These are phyloP conservation scores for Colletes collaris DNA, from an alignment of 2,888 invertebrate genomes.

Conservation along the genomic window DNA sequence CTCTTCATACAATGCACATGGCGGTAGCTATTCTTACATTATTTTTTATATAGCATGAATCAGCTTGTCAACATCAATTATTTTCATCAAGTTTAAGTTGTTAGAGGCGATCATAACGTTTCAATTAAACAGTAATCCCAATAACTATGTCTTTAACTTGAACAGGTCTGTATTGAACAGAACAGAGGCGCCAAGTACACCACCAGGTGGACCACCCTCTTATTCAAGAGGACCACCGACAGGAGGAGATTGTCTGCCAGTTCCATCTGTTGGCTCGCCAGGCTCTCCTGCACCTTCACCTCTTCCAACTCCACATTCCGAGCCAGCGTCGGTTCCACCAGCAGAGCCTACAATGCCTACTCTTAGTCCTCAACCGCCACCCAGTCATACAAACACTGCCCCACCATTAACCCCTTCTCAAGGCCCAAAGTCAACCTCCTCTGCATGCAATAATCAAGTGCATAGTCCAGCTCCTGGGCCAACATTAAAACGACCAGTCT, in stretches of 20 bases:
- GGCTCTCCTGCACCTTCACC: conserved; percentile 89
- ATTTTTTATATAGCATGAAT: conserved; percentile 28
- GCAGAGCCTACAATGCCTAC: conserved; percentile 89
- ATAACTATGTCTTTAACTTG: conserved; percentile 32
- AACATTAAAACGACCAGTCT: conserved; percentile 89
- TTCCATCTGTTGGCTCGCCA: conserved; percentile 83
- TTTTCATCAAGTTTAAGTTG: conserved; percentile 2
- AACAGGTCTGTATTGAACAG: conserved; percentile 75
- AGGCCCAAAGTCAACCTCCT: conserved; percentile 82
- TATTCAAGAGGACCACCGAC: conserved; percentile 86
- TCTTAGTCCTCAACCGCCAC: conserved; percentile 88
- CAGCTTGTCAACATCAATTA: conserved; percentile 18
- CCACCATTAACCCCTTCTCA: conserved; percentile 81
- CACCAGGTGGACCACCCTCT: conserved; percentile 87
- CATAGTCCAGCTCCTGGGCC: conserved; percentile 67
- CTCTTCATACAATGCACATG: not conserved
- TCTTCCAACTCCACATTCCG: conserved; percentile 88
- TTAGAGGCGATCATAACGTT: not conserved
- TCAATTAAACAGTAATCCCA: not conserved
- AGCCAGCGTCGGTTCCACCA: conserved; percentile 87
- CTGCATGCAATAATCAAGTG: conserved; percentile 78
- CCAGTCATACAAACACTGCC: conserved; percentile 82
- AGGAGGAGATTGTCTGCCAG: conserved; percentile 80
- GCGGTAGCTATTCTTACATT: conserved; percentile 8
- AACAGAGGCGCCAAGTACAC: conserved; percentile 83